Conservation (phyloP, 2,797 vertebrate genomes). For the Pantherophis alleghaniensis region DNA sequence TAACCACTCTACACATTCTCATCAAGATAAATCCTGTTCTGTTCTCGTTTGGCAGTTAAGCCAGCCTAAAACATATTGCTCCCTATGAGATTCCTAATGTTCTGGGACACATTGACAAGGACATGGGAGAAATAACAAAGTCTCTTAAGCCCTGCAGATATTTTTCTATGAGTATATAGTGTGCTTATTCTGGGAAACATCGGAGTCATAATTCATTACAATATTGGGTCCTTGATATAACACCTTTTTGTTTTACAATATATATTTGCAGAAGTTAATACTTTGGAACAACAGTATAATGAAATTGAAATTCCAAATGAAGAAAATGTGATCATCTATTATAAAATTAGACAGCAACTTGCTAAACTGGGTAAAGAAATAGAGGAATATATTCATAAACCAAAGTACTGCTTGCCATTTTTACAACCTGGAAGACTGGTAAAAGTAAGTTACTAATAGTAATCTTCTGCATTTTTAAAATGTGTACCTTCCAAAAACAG, state of each 20-base stretch:
- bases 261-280: constrained; percentile 83
- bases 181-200: neutral
- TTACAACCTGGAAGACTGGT: constrained; percentile 93
- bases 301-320: constrained; percentile 92
- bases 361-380: constrained; percentile 93
- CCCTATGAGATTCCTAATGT: neutral
- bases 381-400: constrained; percentile 93
- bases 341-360: constrained; percentile 94
- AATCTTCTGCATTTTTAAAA: neutral
- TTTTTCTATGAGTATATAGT: neutral
- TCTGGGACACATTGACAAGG: neutral
- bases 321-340: constrained; percentile 91
- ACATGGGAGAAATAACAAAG: neutral
- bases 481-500: neutral
- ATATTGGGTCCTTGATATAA: neutral
- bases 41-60: neutral
- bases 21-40: neutral
- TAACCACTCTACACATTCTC: neutral
- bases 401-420: constrained; percentile 94
- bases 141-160: neutral
- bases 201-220: neutral
- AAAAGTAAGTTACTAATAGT: constrained; percentile 75
- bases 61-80: neutral
- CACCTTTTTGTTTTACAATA: neutral
- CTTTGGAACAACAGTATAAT: constrained; percentile 88